These are phyloP conservation scores for Ceratina calcarata DNA, from an alignment of 1,140 invertebrate species.

Conservation along the genomic window DNA sequence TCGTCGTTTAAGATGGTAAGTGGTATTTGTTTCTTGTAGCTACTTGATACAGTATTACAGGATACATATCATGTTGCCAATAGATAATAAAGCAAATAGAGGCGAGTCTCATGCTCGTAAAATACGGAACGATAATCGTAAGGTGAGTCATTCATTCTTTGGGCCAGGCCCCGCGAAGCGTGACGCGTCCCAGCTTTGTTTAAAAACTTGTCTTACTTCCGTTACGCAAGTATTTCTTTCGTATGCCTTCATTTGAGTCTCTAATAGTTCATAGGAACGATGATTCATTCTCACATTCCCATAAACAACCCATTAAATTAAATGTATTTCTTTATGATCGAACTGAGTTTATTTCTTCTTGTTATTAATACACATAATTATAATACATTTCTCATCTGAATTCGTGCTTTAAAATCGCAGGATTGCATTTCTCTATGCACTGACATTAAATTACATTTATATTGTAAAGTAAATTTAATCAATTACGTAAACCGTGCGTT, in stretches of 20 bases:
- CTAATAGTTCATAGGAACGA: background rate
- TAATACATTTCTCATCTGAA: too few relatives aligned
- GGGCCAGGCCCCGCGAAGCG: constrained; percentile 56
- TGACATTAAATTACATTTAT: background rate
- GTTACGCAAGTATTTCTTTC: constrained; percentile 63
- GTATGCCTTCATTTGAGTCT: constrained; percentile 46
- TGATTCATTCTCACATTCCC: background rate
- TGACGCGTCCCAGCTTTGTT: constrained; percentile 69
- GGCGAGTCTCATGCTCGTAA: background rate
- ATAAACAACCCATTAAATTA: background rate
- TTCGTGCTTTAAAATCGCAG: too few relatives aligned
- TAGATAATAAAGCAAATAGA: background rate
- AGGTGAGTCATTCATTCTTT: constrained; percentile 63
- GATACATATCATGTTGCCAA: background rate
- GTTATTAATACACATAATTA: too few relatives aligned
- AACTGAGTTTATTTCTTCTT: too few relatives aligned
- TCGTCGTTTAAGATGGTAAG: background rate
- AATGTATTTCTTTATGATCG: too few relatives aligned
- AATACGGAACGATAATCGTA: constrained; percentile 55
- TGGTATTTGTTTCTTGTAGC: background rate
- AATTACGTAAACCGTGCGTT: background rate
- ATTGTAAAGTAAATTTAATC: background rate
- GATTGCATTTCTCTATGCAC: too few relatives aligned
- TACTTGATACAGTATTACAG: background rate
- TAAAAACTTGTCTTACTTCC: constrained; percentile 63